phyloP scores from a whole-genome alignment of 2,888 invertebrate genomes.

The Agrotis segetum region DNA sequence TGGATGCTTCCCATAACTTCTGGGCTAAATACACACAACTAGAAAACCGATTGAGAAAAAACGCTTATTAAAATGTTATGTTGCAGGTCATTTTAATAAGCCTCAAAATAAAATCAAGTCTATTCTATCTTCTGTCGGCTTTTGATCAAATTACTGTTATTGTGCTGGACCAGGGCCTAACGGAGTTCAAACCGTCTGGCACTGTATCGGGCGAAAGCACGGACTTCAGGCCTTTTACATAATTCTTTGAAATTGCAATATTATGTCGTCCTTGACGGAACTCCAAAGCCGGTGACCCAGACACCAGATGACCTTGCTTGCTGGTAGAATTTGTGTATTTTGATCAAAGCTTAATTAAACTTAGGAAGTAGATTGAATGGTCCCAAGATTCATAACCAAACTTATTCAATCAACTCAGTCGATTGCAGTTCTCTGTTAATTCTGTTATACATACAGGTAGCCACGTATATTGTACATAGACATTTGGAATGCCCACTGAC shows the following conservation, averaged over 20 bases:
- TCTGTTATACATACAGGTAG: no score
- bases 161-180: background rate
- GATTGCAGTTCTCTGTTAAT: no score
- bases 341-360: no score
- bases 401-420: no score
- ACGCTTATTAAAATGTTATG: background rate
- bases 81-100: background rate
- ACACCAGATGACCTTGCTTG: background rate
- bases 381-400: background rate
- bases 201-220: no score
- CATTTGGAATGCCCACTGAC: no score
- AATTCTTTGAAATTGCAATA: no score
- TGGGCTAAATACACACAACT: no score
- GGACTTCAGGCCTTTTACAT: background rate
- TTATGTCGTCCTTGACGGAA: no score
- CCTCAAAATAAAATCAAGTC: background rate
- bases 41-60: background rate
- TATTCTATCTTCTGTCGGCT: background rate
- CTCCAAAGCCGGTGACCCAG: background rate
- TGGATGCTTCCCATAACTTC: background rate
- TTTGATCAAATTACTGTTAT: background rate
- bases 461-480: no score
- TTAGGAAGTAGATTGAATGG: background rate
- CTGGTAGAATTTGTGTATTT: no score
- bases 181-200: background rate